A percentile compares a stretch with the other conserved stretches of the same genome.
These are phyloP conservation scores for Megaleporinus macrocephalus DNA, from an alignment of 2,113 vertebrate genomes.

Conservation along the genomic window DNA sequence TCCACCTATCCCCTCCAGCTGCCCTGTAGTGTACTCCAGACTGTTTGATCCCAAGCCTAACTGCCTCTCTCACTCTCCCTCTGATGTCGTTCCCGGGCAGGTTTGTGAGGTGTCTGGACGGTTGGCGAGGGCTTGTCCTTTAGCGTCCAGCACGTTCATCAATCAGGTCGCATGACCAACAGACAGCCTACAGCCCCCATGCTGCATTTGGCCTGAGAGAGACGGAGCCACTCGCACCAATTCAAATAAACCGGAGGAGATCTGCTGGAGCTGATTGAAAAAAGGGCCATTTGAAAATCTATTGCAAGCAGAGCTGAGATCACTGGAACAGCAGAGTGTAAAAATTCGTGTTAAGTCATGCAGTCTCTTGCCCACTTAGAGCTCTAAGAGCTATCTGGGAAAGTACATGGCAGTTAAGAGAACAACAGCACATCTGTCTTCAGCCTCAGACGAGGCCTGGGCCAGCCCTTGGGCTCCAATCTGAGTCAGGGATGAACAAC, in stretches of 20 bases:
- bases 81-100: slow-evolving; percentile 34
- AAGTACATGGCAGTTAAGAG: neutral
- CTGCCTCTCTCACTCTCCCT: slow-evolving; percentile 25
- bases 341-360: slow-evolving; percentile 5
- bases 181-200: neutral
- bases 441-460: neutral
- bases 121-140: slow-evolving; percentile 10
- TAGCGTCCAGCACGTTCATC: slow-evolving; percentile 24
- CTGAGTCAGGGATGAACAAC: neutral
- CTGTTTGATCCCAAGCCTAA: slow-evolving; percentile 33
- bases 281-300: neutral
- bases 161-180: slow-evolving; percentile 37
- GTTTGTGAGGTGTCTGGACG: slow-evolving; percentile 20
- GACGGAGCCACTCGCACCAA: neutral
- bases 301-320: slow-evolving; percentile 9
- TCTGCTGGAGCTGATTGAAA: slow-evolving; percentile 11
- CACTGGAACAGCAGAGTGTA: slow-evolving; percentile 8
- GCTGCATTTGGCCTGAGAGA: neutral
- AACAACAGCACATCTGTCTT: neutral
- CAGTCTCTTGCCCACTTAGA: neutral
- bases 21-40: slow-evolving; percentile 20
- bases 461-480: neutral
- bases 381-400: neutral
- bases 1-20: neutral
- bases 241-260: neutral